These are phyloP conservation scores for Automeris io DNA, from an alignment of 2,888 invertebrate species.

Conservation along the genomic window DNA sequence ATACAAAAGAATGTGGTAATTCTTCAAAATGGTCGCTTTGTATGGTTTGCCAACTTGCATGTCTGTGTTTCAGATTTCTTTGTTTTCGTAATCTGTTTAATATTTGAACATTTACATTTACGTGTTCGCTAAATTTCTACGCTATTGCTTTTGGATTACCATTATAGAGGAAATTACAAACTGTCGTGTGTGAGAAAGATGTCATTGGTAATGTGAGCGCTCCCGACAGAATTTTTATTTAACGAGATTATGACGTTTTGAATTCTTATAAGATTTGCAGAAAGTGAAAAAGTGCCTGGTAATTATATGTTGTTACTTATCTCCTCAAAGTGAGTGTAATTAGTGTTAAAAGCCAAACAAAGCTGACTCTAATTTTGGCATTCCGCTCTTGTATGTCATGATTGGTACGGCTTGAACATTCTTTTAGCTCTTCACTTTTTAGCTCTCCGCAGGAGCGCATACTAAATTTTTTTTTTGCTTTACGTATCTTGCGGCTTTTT, in stretches of 20 bases:
- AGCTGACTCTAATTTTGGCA: conserved; percentile 71
- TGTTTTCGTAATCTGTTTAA: conserved; percentile 62
- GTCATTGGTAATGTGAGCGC: conserved; percentile 77
- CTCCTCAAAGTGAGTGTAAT: conserved; percentile 11
- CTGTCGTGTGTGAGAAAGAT: conserved; percentile 58
- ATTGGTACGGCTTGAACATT: conserved; percentile 48
- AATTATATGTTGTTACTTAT: conserved; percentile 19
- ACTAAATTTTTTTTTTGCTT: too few species aligned
- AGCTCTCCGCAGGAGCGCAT: too few species aligned
- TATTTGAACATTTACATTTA: conserved; percentile 35
- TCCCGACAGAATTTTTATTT: conserved; percentile 61
- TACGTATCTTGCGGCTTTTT: too few species aligned
- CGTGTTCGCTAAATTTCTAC: conserved; percentile 32
- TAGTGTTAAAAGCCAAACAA: conserved; percentile 33
- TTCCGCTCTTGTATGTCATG: conserved; percentile 65
- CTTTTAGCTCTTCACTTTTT: conserved; percentile 23
- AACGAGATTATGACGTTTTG: conserved; percentile 61
- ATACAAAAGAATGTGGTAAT: conserved; percentile 82
- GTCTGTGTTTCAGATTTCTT: conserved; percentile 74
- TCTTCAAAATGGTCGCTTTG: conserved; percentile 84
- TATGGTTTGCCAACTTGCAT: conserved; percentile 79
- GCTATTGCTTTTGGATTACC: conserved; percentile 33
- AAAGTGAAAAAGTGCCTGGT: conserved; percentile 54
- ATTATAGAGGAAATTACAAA: conserved; percentile 32
- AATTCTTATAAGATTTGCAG: conserved; percentile 45